These are phyloP conservation scores for Catocala fraxini DNA, from an alignment of 2,888 invertebrate genomes.

Conservation along the genomic window DNA sequence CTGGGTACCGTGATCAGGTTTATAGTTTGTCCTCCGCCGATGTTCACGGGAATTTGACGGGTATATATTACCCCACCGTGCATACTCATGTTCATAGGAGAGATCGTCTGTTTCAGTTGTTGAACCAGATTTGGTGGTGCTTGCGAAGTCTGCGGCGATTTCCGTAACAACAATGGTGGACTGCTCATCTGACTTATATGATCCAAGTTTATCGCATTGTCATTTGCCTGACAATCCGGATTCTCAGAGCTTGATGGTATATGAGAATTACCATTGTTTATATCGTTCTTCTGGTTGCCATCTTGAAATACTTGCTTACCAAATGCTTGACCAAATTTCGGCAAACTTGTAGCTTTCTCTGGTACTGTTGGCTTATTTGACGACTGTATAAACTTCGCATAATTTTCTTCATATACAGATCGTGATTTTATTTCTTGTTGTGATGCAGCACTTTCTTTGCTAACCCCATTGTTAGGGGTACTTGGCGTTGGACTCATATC, in stretches of 20 bases:
- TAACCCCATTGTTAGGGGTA: slow-evolving; percentile 46
- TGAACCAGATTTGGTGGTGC: slow-evolving; percentile 74
- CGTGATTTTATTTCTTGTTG: slow-evolving; percentile 83
- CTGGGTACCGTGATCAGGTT: slow-evolving; percentile 87
- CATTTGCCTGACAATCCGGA: slow-evolving; percentile 66
- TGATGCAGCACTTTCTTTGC: slow-evolving; percentile 58
- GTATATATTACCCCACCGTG: slow-evolving; percentile 91
- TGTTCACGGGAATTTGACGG: slow-evolving; percentile 90
- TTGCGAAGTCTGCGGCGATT: slow-evolving; percentile 69
- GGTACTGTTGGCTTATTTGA: slow-evolving; percentile 65
- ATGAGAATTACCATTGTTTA: slow-evolving; percentile 62
- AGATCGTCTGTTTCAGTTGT: slow-evolving; percentile 84
- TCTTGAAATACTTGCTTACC: slow-evolving; percentile 91
- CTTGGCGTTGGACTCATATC: slow-evolving; percentile 60
- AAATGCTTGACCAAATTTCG: slow-evolving; percentile 93
- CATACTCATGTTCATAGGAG: slow-evolving; percentile 88
- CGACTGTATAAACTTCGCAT: slow-evolving; percentile 85
- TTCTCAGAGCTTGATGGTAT: slow-evolving; percentile 60
- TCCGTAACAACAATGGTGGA: slow-evolving; percentile 77
- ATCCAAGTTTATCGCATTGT: slow-evolving; percentile 73
- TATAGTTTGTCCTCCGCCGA: slow-evolving; percentile 86
- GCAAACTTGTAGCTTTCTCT: slow-evolving; percentile 87
- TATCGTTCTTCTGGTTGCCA: slow-evolving; percentile 69
- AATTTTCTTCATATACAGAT: slow-evolving; percentile 86
- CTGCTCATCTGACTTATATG: slow-evolving; percentile 74